Evolutionary conservation across 2,797 vertebrate genomes (phyloP).

Genomic region (Notolepis coatsorum): DNA sequence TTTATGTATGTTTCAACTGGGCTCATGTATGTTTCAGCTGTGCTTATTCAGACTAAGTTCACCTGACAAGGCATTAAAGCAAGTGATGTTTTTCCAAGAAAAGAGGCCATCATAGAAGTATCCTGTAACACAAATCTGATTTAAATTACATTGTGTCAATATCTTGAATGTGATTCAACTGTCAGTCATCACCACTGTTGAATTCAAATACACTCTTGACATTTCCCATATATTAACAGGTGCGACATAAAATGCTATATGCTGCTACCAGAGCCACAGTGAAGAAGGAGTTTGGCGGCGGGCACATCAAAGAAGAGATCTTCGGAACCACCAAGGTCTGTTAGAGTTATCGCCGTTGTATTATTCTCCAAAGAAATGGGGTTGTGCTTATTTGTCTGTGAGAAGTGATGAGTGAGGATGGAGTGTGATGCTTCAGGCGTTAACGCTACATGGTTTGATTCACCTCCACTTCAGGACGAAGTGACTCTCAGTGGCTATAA

Average conservation of each 20-base stretch:
- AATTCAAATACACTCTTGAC: not conserved
- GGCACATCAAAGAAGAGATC: conserved; percentile 96
- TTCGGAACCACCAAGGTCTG: conserved; percentile 92
- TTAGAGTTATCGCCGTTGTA: not conserved
- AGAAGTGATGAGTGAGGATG: not conserved
- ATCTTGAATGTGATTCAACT: not conserved
- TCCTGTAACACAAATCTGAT: not conserved
- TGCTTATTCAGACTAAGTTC: not conserved
- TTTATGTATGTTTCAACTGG: too few species aligned
- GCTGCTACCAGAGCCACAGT: conserved; percentile 96
- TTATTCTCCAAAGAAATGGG: not conserved
- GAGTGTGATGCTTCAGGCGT: not conserved
- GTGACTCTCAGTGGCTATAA: conserved; percentile 91
- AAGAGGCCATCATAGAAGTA: not conserved
- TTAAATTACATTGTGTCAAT: not conserved
- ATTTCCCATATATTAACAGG: conserved; percentile 73
- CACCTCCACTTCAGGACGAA: conserved; percentile 87
- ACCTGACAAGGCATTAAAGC: not conserved
- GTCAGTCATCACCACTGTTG: not conserved
- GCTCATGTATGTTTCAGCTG: not conserved
- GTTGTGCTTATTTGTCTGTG: not conserved
- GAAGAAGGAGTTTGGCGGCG: conserved; percentile 98
- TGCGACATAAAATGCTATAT: conserved; percentile 98
- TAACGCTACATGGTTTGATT: conserved; percentile 3
- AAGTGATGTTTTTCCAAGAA: not conserved